phyloP scores from a whole-genome alignment of 2,113 vertebrate genomes.

The Cromileptes altivelis region DNA sequence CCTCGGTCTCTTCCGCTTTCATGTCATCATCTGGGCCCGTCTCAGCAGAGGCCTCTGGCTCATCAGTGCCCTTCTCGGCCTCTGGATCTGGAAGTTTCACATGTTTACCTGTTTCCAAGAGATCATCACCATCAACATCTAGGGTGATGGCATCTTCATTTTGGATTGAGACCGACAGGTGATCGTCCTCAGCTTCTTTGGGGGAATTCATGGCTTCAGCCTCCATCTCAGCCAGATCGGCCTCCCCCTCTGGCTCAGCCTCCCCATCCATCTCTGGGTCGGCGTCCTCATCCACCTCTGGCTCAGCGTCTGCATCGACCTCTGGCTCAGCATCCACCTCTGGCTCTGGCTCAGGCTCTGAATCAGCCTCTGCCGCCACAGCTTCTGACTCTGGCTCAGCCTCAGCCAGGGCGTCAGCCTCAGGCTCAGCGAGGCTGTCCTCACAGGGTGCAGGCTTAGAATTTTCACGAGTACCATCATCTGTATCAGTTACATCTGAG shows the following conservation, averaged over 20 bases:
- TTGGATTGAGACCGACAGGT: conserved; percentile 99
- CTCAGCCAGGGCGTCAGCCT: conserved; percentile 49
- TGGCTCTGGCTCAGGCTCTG: conserved; percentile 52
- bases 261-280: conserved; percentile 69
- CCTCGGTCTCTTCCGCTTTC: conserved; percentile 91
- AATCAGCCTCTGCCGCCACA: conserved; percentile 58
- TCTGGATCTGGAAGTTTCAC: conserved; percentile 99
- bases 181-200: conserved; percentile 99
- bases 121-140: conserved; percentile 99
- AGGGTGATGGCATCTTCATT: conserved; percentile 99
- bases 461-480: conserved; percentile 99
- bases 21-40: conserved; percentile 92
- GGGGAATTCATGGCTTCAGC: conserved; percentile 90
- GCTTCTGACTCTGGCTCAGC: conserved; percentile 79
- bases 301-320: conserved; percentile 73
- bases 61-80: conserved; percentile 94
- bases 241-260: conserved; percentile 70
- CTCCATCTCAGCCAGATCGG: conserved; percentile 89
- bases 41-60: conserved; percentile 91
- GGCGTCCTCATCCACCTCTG: conserved; percentile 55
- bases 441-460: conserved; percentile 97
- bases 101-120: conserved; percentile 99
- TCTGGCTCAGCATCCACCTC: conserved; percentile 73
- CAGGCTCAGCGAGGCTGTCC: conserved; percentile 89
- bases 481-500: conserved; percentile 99